Base-by-base conservation (phyloP, 1,140 invertebrate genomes). In the Elymnias hypermnestra region DNA sequence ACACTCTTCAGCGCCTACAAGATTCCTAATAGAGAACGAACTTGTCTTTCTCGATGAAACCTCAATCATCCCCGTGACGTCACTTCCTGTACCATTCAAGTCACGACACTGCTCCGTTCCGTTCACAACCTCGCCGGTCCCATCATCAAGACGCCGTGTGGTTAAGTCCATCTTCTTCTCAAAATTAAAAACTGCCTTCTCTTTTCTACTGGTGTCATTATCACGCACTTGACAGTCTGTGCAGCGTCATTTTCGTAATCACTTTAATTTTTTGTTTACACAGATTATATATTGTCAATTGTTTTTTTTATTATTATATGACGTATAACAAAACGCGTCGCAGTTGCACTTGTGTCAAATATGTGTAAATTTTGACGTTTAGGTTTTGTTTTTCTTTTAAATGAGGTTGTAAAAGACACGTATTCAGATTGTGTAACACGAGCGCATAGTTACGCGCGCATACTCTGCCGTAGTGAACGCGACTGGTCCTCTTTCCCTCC, bases 401-500 rank as follows among this genome's bases (percentile, higher is more conserved):
- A 40, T 31, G 21, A 43, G 33, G 39, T 15, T 18, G 25, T 22
- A 21, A 10, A 31, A 51, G 26, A 48, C 56, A 58, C 61, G 47
- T 53, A 35, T 35, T 37, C 15, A 33, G 29, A 9, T 2, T 23
- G 44, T 40, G 22, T n/a, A 35, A 18, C 22, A 35, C 53, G 37
- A 49, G 42, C 41, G 55, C 38, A 38, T 47, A 44, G 47, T 38
- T 52, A 77, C 79, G 75, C 76, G 79, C 77, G 72, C 38, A 53
- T 41, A 56, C 49, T 58, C 53, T 64, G 75, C 75, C 68, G 60
- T 63, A 52, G 66, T 57, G 52, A 70, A 43, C 54, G 64, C 73
- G 68, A 84, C 81, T 84, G 77, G 72, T 63, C 63, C 72, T 72
- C 70, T 68, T 36, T 62, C 53, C 72, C 74, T 77, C 73, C 66